These are phyloP conservation scores for Pygocentrus nattereri DNA, from an alignment of 2,797 vertebrate species.

Conservation along the genomic window DNA sequence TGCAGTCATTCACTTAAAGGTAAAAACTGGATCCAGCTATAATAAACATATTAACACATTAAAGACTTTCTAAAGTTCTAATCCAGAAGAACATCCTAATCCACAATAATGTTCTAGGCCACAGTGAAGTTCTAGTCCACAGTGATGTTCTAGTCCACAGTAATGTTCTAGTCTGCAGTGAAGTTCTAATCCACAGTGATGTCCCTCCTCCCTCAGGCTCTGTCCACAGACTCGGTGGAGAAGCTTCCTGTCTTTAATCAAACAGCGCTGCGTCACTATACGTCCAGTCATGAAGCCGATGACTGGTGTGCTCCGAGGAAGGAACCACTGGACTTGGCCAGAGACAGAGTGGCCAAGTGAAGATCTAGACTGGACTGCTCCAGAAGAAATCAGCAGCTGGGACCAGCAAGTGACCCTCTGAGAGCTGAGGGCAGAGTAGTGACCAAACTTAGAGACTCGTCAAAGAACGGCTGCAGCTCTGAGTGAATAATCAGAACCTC, in stretches of 20 bases:
- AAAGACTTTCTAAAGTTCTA: too few species aligned
- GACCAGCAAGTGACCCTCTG: not conserved
- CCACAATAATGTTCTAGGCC: not conserved
- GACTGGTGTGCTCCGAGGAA: conserved; percentile 90
- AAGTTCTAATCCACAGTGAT: not conserved
- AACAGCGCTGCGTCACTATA: conserved; percentile 88
- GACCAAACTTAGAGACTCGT: not conserved
- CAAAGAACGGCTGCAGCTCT: not conserved
- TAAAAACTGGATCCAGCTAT: conserved; percentile 51
- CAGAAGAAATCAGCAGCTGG: not conserved
- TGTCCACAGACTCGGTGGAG: conserved; percentile 89
- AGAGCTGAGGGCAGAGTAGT: not conserved
- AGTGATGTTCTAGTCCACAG: not conserved
- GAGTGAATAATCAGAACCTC: not conserved
- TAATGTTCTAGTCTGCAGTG: not conserved
- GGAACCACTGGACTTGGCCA: conserved; percentile 85
- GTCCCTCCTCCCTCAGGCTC: conserved; percentile 72
- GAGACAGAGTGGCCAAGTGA: conserved; percentile 74
- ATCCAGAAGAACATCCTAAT: not conserved
- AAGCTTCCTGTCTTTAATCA: conserved; percentile 90
- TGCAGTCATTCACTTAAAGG: conserved; percentile 87
- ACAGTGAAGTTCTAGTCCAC: not conserved
- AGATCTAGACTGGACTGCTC: not conserved
- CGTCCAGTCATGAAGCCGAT: conserved; percentile 85
- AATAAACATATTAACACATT: too few species aligned